phyloP scores from a whole-genome alignment of 2,888 invertebrate species.

The Sinelater perroti region DNA sequence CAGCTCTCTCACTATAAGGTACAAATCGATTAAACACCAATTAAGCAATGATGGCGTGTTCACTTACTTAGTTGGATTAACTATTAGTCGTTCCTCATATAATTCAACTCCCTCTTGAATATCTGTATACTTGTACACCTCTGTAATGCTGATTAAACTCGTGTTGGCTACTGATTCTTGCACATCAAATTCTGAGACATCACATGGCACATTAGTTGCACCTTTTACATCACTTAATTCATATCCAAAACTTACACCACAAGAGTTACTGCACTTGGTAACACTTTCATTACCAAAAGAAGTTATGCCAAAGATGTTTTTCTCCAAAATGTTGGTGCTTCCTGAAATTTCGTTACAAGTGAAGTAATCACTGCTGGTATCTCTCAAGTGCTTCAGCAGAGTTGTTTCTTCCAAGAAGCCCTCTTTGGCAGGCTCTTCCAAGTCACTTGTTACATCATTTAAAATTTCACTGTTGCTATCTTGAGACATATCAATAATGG shows the following conservation, averaged over 20 bases:
- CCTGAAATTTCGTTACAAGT: conserved; percentile 51
- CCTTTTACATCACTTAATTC: neutral
- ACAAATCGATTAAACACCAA: neutral
- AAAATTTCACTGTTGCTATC: conserved; percentile 3
- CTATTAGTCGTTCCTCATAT: conserved; percentile 70
- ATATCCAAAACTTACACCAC: neutral
- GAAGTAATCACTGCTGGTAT: conserved; percentile 54
- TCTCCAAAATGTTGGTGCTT: conserved; percentile 45
- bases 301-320: conserved; percentile 45
- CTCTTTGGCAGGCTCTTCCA: neutral
- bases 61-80: conserved; percentile 51
- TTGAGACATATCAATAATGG: conserved; percentile 45
- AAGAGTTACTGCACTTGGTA: conserved; percentile 6
- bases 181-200: neutral
- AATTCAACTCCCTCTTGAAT: conserved; percentile 74
- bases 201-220: neutral
- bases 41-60: neutral
- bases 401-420: neutral
- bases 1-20: conserved; percentile 36
- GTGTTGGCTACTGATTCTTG: neutral
- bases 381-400: conserved; percentile 19
- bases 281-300: neutral
- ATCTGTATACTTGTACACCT: conserved; percentile 81
- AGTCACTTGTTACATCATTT: neutral
- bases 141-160: conserved; percentile 69